These are phyloP conservation scores for Psittacus erithacus DNA, from an alignment of 2,113 vertebrate species.

Conservation along the genomic window DNA sequence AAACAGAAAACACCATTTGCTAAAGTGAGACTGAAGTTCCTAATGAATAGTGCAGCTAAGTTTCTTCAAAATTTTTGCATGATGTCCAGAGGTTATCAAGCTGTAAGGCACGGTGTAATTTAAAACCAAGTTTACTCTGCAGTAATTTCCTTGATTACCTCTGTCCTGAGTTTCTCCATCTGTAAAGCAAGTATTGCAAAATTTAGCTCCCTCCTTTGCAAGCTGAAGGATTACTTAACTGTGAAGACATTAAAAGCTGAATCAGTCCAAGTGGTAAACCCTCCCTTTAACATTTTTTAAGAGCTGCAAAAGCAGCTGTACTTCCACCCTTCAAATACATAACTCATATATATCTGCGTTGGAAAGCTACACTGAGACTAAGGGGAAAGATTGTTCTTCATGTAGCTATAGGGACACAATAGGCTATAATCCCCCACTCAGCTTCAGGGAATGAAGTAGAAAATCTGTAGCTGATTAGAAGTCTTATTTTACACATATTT, in stretches of 20 bases:
- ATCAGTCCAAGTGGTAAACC: slow-evolving; percentile 16
- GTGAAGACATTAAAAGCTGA: slow-evolving; percentile 5
- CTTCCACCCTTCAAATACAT: not conserved
- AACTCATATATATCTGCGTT: not conserved
- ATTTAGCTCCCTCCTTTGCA: not conserved
- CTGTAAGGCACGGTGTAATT: not conserved
- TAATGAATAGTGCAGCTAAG: not conserved
- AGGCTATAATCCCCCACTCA: not conserved
- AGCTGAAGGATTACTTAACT: slow-evolving; percentile 12
- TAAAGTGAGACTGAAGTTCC: not conserved
- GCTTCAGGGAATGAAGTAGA: not conserved
- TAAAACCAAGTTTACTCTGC: not conserved
- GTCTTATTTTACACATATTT: not conserved
- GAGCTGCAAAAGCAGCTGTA: not conserved
- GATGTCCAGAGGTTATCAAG: not conserved
- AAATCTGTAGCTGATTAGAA: slow-evolving; percentile 55
- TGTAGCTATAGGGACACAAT: not conserved
- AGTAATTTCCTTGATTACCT: slow-evolving; percentile 15
- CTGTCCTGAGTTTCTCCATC: slow-evolving; percentile 2
- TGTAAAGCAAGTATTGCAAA: slow-evolving; percentile 4
- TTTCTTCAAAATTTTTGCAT: not conserved
- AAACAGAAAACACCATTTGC: not conserved
- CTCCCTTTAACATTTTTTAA: not conserved
- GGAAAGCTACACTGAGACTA: not conserved
- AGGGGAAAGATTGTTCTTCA: not conserved